phyloP scores from a whole-genome alignment of 2,113 vertebrate genomes.

The Lontra canadensis region DNA sequence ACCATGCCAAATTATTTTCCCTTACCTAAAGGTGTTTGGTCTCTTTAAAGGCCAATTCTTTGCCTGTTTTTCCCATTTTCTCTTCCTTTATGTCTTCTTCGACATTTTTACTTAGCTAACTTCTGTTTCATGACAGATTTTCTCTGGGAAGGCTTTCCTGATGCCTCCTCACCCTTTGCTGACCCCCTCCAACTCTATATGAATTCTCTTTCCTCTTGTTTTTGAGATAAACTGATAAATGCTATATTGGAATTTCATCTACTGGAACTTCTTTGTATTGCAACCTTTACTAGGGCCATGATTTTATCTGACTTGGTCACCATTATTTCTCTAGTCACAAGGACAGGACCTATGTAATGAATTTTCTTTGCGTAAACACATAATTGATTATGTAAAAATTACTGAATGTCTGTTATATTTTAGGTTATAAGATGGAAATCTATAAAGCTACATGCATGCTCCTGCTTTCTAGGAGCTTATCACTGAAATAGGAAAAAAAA shows the following conservation, averaged over 20 bases:
- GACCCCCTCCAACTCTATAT: rapidly evolving
- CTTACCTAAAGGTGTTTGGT: neutral
- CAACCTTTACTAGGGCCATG: neutral
- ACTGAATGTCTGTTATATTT: neutral
- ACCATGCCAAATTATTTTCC: neutral
- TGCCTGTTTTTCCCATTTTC: neutral
- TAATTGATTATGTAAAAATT: neutral
- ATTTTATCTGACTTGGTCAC: neutral
- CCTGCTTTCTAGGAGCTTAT: neutral
- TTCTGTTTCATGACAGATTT: neutral
- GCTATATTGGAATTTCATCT: neutral
- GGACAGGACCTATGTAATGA: neutral
- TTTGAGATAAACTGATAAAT: neutral
- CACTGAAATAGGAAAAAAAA: neutral
- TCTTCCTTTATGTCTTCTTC: neutral
- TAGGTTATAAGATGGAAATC: neutral
- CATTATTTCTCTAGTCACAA: neutral
- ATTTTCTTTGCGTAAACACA: neutral
- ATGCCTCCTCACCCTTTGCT: neutral
- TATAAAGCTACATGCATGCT: neutral
- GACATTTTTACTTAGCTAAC: neutral
- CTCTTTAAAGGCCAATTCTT: neutral
- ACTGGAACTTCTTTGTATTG: neutral
- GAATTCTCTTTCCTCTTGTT: neutral
- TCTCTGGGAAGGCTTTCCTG: neutral